Evolutionary conservation across 2,113 vertebrate species (phyloP), one percentile per base, ranked within the genome.

Genomic region (Varanus salvator): DNA sequence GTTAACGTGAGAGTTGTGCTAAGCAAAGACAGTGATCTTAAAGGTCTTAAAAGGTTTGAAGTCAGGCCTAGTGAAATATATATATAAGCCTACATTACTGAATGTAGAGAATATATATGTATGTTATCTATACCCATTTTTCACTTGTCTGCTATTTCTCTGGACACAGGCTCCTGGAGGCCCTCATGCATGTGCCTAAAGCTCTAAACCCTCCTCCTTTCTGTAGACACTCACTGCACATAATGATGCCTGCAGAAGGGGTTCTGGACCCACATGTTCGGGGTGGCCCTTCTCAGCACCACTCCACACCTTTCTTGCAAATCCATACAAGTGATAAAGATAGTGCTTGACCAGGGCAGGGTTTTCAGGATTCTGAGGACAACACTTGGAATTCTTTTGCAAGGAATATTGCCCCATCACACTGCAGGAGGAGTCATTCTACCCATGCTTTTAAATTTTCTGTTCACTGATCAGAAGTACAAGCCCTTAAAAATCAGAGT

Each of bases 401-500:
- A 81, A 81, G 23, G 38, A 34, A 77, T 5, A 27, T 57, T 44
- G n/a, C 27, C 82, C 89, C 74, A 83, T 90, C 86, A 85, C 3
- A 27, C 57, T 27, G 23, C 72, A 19, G 14, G 34, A n/a, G 15
- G 68, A 89, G 64, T 64, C 34, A 34, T 69, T 84, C 44, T 84
- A 64, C 9, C 48, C 34, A 6, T 81, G 17, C 23, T 77, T 6
- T 17, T 77, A 78, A 68, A 17, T 50, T 92, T 93, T 72, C 68
- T 72, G 86, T 74, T 80, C 7, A 76, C 60, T 78, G 91, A 80
- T 23, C 83, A n/a, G 38, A 2, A 87, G 72, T 72, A 86, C 86
- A 44, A 91, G 8, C 44, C 83, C 78, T 89, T 90, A 85, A 78
- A 89, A 88, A 90, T 93, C 44, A 50, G 23, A 14, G 80, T 74